These are phyloP conservation scores for Spodoptera littoralis DNA, from an alignment of 2,888 invertebrate species.

Conservation along the genomic window DNA sequence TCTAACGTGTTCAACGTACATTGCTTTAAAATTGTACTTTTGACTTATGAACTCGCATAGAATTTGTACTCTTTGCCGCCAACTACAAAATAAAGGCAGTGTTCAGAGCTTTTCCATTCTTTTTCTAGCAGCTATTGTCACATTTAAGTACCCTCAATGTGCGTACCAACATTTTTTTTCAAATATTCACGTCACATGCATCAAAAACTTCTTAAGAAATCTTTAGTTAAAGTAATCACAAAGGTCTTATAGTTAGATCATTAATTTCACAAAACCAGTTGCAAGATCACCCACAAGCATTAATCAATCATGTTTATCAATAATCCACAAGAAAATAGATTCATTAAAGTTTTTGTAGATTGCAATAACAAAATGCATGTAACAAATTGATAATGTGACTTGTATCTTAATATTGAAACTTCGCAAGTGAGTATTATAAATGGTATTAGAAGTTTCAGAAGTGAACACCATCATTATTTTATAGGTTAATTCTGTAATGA, in stretches of 20 bases:
- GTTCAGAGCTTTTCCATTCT: too few species aligned
- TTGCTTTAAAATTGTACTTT: too few species aligned
- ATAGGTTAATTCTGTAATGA: too few species aligned
- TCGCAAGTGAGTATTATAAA: not conserved
- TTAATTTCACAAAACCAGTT: constrained; percentile 22
- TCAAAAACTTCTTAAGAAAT: not conserved
- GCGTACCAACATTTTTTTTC: too few species aligned
- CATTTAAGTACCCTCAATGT: too few species aligned
- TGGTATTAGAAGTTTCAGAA: not conserved
- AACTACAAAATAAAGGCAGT: too few species aligned
- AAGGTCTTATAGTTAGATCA: not conserved
- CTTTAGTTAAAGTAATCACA: constrained; percentile 6
- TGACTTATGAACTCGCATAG: too few species aligned
- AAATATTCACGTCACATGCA: too few species aligned
- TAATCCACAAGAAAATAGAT: constrained; percentile 43
- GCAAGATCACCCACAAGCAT: constrained; percentile 36
- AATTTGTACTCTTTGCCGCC: too few species aligned
- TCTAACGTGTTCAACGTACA: too few species aligned
- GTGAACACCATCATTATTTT: too few species aligned
- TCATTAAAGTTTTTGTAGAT: constrained; percentile 44
- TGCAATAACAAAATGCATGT: constrained; percentile 15
- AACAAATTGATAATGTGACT: constrained; percentile 19
- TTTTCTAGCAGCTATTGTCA: too few species aligned
- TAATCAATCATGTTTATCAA: constrained; percentile 49
- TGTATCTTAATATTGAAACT: constrained; percentile 9